Evolutionary conservation across 2,113 vertebrate genomes (phyloP), one percentile per base, ranked within the genome.

Genomic region (Campylomormyrus tamandua): DNA sequence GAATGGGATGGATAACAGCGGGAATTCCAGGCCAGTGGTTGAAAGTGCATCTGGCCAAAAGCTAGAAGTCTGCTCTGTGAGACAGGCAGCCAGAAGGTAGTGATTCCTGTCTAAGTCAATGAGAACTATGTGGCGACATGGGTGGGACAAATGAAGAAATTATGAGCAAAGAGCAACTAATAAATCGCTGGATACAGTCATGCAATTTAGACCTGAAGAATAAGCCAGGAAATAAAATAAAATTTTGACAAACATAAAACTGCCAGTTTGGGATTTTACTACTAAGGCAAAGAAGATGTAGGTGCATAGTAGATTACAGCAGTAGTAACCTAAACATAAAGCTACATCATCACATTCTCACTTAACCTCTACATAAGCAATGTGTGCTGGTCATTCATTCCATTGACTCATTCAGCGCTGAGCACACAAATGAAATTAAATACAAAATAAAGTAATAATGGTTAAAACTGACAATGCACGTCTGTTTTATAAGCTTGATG

Each of bases 171-270:
- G 42, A 80, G 35, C 35, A 80, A 80, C 31, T 77, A 42, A 42
- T 80, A 80, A 80, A 80, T 80, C 35, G 19, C 17, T 42, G 70
- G 31, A 42, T 42, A 19, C 35, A 80, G 35, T 80, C 31, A 39
- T 80, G 74, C 35, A 80, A 42, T 35, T 15, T 7, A 42, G 74
- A 42, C 6, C 35, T 21, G 13, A 42, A 42, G 17, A 80, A 80
- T 80, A 42, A 80, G 74, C 35, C 35, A 80, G 74, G 35, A 80
- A 80, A 42, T 42, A 19, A 80, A 80, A 80, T 80, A 19, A 80
- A 80, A 80, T 80, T 15, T 70, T 42, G 74, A 80, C 74, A 80
- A 80, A 80, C 74, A 80, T 80, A 80, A 80, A 19, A 80, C 74
- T 80, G 74, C 31, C 35, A 80, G 74, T 35, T 39, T 80, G 35